These are phyloP conservation scores for Chitala chitala DNA, from an alignment of 2,113 vertebrate genomes.

Conservation along the genomic window DNA sequence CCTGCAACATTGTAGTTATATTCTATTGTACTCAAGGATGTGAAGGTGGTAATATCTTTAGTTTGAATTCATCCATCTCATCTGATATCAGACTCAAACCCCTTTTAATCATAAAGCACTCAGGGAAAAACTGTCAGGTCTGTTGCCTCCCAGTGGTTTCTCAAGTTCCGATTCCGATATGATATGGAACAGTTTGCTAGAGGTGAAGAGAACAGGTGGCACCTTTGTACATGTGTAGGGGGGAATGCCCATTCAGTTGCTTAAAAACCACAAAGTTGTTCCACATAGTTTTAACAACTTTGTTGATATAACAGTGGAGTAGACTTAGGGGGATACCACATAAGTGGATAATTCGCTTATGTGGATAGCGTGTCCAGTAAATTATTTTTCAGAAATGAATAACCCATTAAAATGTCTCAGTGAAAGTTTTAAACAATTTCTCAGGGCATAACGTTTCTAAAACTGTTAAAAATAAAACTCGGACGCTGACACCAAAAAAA, in stretches of 20 bases:
- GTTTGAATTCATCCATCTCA: conserved; percentile 2
- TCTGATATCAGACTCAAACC: conserved; percentile 2
- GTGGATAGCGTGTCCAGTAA: too few species aligned
- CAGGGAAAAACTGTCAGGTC: conserved; percentile 1
- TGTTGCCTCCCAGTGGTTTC: conserved; percentile 2
- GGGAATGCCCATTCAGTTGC: background rate
- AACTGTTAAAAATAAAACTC: too few species aligned
- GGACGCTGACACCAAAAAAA: too few species aligned
- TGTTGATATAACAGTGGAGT: too few species aligned
- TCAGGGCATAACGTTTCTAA: too few species aligned
- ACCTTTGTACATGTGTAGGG: background rate
- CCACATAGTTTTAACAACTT: background rate
- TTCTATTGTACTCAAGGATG: background rate
- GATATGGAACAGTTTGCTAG: background rate
- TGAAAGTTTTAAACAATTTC: too few species aligned
- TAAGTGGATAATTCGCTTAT: too few species aligned
- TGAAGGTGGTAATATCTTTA: background rate
- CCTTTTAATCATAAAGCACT: too few species aligned
- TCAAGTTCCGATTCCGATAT: background rate
- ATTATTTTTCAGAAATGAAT: too few species aligned
- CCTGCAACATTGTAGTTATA: background rate
- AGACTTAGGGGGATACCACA: too few species aligned
- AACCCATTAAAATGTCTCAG: too few species aligned
- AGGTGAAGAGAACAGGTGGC: background rate
- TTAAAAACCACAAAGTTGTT: background rate